These are phyloP conservation scores for Polymixis flavicincta DNA, from an alignment of 2,888 invertebrate genomes.

Conservation along the genomic window DNA sequence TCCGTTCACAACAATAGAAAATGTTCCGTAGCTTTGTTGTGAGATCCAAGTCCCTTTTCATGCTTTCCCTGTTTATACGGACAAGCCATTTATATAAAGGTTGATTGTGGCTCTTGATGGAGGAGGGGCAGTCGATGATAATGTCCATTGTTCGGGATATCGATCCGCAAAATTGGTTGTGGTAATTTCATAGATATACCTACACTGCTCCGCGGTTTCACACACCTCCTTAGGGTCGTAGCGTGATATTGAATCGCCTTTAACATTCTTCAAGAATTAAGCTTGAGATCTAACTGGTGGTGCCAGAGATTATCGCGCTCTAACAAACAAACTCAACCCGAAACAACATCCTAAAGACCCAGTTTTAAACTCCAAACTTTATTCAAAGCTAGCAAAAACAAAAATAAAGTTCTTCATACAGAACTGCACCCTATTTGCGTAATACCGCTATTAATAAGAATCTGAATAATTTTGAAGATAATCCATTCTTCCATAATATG, in stretches of 20 bases:
- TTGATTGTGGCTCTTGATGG: constrained; percentile 19
- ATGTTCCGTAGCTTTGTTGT: constrained; percentile 39
- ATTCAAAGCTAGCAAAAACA: no score
- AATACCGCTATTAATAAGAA: no score
- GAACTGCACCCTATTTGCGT: no score
- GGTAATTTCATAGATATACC: constrained; percentile 7
- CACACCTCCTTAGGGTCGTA: background rate
- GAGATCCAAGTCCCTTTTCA: constrained; percentile 26
- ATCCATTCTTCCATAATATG: no score
- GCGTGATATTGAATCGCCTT: background rate
- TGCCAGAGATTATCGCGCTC: background rate
- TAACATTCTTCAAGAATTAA: background rate
- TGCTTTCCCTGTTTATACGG: constrained; percentile 26
- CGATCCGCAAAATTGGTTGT: constrained; percentile 17
- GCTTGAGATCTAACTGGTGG: background rate
- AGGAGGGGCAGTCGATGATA: constrained; percentile 7
- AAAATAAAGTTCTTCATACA: no score
- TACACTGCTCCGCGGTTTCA: background rate
- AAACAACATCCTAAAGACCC: no score
- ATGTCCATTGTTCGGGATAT: constrained; percentile 28
- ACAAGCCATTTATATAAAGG: constrained; percentile 35
- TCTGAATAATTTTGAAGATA: no score
- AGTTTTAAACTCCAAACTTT: no score
- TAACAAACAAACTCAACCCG: background rate
- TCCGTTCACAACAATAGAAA: constrained; percentile 45